These are phyloP conservation scores for Rhinolophus ferrumequinum DNA, from an alignment of 2,113 vertebrate genomes.

Conservation along the genomic window DNA sequence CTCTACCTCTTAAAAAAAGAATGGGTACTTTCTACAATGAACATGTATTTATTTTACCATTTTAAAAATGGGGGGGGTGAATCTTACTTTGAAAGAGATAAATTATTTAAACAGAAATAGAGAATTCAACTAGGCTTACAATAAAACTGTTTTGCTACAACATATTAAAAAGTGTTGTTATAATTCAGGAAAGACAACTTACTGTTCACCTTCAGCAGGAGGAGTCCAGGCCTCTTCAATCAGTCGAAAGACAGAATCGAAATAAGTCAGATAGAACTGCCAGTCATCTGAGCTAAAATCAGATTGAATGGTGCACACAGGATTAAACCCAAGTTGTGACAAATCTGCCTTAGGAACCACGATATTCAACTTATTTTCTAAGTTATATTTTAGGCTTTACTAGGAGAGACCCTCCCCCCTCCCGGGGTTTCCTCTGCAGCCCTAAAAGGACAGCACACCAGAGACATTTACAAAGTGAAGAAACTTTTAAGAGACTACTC, in stretches of 20 bases:
- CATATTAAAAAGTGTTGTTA: not conserved
- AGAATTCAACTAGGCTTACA: not conserved
- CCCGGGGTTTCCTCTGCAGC: not conserved
- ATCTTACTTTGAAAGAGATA: constrained; percentile 29
- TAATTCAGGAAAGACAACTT: constrained; percentile 84
- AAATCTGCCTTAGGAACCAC: constrained; percentile 3
- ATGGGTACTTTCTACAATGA: not conserved
- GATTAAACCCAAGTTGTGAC: constrained; percentile 71
- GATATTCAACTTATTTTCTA: not conserved
- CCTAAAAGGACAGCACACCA: not conserved
- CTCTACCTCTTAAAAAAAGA: not conserved
- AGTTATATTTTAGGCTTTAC: not conserved
- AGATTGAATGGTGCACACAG: constrained; percentile 78
- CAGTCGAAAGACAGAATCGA: constrained; percentile 96
- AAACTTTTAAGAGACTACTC: not conserved
- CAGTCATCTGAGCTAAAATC: constrained; percentile 96
- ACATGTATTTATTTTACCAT: not conserved
- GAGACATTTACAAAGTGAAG: not conserved
- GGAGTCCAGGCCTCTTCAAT: constrained; percentile 94
- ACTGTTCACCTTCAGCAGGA: constrained; percentile 93
- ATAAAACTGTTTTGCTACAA: not conserved
- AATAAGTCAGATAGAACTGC: constrained; percentile 98
- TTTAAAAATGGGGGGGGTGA: not conserved
- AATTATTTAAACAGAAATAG: not conserved
- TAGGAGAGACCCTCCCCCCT: not conserved